These are phyloP conservation scores for Delphinapterus leucas DNA, from an alignment of 2,113 vertebrate species.

Conservation along the genomic window DNA sequence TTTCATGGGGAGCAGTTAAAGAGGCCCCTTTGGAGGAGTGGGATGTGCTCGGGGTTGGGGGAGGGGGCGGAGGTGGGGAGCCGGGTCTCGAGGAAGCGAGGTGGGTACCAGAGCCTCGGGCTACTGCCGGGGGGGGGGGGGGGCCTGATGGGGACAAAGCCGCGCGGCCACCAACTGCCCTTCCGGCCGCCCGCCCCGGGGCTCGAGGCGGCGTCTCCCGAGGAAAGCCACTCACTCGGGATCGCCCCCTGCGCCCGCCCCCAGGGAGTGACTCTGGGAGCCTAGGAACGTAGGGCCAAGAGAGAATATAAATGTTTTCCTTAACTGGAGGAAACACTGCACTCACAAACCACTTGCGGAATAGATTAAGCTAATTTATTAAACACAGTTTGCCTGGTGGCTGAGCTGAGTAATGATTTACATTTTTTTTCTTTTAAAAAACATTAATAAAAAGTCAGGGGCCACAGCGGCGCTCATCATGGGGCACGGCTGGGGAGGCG, in stretches of 20 bases:
- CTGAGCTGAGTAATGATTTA: slow-evolving; percentile 91
- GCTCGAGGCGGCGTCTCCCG: neutral
- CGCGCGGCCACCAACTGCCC: neutral
- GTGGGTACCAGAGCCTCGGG: slow-evolving; percentile 63
- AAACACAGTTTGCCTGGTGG: slow-evolving; percentile 94
- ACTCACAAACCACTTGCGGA: slow-evolving; percentile 92
- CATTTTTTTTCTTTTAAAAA: slow-evolving; percentile 12
- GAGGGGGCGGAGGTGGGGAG: slow-evolving; percentile 51
- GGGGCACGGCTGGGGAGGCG: fast-evolving
- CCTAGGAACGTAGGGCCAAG: slow-evolving; percentile 74
- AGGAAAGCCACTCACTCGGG: fast-evolving
- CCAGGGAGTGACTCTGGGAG: slow-evolving; percentile 55
- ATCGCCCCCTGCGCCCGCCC: neutral
- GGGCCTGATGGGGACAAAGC: slow-evolving; percentile 31
- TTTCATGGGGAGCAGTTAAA: slow-evolving; percentile 88
- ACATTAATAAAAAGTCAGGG: slow-evolving; percentile 78
- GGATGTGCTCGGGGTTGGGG: slow-evolving; percentile 66
- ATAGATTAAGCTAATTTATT: slow-evolving; percentile 98
- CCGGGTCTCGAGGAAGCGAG: slow-evolving; percentile 57
- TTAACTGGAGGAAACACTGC: slow-evolving; percentile 92
- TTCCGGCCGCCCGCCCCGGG: neutral
- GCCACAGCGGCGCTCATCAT: neutral
- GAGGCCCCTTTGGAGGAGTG: slow-evolving; percentile 82
- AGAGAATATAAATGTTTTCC: slow-evolving; percentile 93
- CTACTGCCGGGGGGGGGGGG: neutral